Conservation (phyloP, 2,797 vertebrate genomes). For the Melanotaenia parkinsoni region DNA sequence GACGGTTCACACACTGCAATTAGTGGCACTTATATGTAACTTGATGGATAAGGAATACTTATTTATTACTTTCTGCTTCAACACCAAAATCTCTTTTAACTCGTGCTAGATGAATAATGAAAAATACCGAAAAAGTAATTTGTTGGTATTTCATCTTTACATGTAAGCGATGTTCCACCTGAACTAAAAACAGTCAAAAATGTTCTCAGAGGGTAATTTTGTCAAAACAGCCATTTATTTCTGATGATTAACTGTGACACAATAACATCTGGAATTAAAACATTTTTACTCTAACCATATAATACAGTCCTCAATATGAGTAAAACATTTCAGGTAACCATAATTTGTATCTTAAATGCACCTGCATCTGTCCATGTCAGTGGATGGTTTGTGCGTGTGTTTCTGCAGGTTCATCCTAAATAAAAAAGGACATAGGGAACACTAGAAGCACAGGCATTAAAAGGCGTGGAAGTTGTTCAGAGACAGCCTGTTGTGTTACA, state of each 20-base stretch:
- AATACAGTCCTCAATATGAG: conserved; percentile 51
- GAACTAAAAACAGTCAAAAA: too few species aligned
- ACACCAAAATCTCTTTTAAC: too few species aligned
- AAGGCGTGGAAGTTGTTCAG: conserved; percentile 7
- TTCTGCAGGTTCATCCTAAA: conserved; percentile 13
- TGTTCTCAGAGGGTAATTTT: neutral
- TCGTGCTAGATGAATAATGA: neutral
- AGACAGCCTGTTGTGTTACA: conserved; percentile 41
- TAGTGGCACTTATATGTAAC: too few species aligned
- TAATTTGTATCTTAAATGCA: conserved; percentile 1
- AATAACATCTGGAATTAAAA: conserved; percentile 33
- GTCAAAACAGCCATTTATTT: conserved; percentile 4
- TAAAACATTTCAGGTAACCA: conserved; percentile 3
- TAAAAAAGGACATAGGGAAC: neutral
- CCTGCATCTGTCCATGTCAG: neutral
- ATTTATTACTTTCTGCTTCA: too few species aligned
- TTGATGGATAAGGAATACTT: too few species aligned
- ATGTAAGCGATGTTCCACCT: neutral
- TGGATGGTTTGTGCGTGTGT: neutral
- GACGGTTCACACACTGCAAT: too few species aligned
- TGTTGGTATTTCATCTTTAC: neutral
- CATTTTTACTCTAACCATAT: conserved; percentile 48
- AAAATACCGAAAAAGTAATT: neutral
- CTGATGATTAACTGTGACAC: neutral
- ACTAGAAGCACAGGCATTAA: neutral